These are phyloP conservation scores for Gephyroberyx darwinii DNA, from an alignment of 2,797 vertebrate species.

Conservation along the genomic window DNA sequence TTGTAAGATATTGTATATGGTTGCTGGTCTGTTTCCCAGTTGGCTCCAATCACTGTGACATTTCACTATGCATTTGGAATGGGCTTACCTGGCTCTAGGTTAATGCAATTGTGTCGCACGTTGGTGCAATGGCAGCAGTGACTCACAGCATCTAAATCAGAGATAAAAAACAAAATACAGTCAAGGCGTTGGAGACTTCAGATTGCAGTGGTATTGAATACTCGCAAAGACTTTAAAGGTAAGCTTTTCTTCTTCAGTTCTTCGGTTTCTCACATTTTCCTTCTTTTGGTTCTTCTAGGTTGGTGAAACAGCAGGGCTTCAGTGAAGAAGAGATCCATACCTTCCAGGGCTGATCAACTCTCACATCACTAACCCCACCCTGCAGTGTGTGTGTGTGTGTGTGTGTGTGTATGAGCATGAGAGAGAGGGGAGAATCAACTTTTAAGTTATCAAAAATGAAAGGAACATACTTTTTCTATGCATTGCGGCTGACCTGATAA, in stretches of 20 bases:
- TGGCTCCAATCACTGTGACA: no score
- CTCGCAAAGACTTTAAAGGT: background rate
- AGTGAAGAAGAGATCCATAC: constrained; percentile 85
- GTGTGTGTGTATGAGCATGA: background rate
- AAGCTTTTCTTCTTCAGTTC: background rate
- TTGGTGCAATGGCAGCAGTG: no score
- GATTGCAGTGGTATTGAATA: no score
- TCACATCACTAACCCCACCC: background rate
- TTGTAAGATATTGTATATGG: no score
- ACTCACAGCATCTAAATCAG: no score
- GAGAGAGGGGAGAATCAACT: background rate
- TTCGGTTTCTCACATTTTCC: constrained; percentile 1
- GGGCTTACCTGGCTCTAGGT: no score
- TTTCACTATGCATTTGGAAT: no score
- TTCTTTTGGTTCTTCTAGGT: constrained; percentile 70
- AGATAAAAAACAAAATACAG: no score
- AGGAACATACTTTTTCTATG: constrained; percentile 56
- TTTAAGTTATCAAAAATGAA: constrained; percentile 29
- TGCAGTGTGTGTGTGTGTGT: background rate
- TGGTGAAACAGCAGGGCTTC: constrained; percentile 87
- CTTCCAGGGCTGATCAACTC: constrained; percentile 84
- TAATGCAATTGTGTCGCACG: no score
- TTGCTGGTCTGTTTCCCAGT: no score
- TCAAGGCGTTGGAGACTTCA: no score
- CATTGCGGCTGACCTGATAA: constrained; percentile 30